A percentile compares a stretch with the other conserved stretches of the same genome.
Evolutionary conservation across 2,113 vertebrate genomes (phyloP).

Genomic region (Cercopithecus mona): DNA sequence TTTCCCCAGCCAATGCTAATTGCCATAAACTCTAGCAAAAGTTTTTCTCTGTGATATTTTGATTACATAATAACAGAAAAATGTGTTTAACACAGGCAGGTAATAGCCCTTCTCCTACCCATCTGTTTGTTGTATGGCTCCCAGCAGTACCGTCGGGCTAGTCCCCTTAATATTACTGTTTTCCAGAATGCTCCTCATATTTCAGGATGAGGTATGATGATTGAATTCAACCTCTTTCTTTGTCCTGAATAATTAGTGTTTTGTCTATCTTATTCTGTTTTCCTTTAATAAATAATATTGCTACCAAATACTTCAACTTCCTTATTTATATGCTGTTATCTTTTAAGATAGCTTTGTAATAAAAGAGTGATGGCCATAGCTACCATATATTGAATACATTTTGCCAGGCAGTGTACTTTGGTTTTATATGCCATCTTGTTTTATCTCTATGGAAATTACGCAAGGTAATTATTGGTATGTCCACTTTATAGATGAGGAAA

Average conservation of each 20-base stretch:
- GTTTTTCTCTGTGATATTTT: background rate
- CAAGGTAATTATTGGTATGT: background rate
- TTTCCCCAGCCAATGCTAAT: background rate
- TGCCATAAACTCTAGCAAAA: background rate
- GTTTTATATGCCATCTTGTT: background rate
- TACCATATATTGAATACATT: background rate
- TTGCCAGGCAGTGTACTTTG: background rate
- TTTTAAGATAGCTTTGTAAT: background rate
- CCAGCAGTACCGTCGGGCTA: fast-evolving
- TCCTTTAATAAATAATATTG: background rate
- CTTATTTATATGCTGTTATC: background rate
- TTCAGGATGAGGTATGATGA: background rate
- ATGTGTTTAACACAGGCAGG: background rate
- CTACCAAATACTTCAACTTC: background rate
- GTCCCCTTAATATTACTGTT: background rate
- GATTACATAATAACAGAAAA: constrained; percentile 24
- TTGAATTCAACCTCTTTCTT: background rate
- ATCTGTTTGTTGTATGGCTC: background rate
- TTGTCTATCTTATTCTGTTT: background rate
- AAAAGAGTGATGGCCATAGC: background rate
- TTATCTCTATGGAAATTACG: background rate
- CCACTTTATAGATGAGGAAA: constrained; percentile 7
- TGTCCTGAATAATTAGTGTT: background rate
- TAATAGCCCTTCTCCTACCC: background rate
- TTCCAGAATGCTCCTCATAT: background rate